Evolutionary conservation across 2,797 vertebrate species (phyloP), one percentile per base, ranked within the genome.

Genomic region (Urocyon cinereoargenteus): DNA sequence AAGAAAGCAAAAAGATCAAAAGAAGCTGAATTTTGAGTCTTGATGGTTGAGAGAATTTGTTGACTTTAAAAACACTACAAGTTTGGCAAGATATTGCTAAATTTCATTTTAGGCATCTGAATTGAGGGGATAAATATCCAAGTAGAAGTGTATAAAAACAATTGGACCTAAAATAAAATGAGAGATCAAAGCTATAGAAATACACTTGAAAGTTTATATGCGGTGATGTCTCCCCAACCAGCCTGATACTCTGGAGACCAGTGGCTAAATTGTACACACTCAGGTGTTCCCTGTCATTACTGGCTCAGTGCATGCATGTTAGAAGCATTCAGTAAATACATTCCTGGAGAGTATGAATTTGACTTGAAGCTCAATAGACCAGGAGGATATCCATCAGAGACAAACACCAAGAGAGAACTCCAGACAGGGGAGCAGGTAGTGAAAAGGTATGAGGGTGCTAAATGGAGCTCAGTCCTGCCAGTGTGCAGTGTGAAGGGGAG

Each of bases 81-180:
- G 45, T 86, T 91, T 95, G 64, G 55, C 21, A 79, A 72, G 15
- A 59, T 59, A 72, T 34, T 95, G 22, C 57, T 91, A 86, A 91
- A 51, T 86, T 87, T 86, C 59, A 53, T 72, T 86, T 83, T 51
- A 92, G 49, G 8, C 36, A 86, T 92, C n/a, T 92, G 62, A 57
- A 57, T 82, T 86, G 26, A 93, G 57, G 77, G 57, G 7, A 28
- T 82, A 82, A 90, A 68, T 59, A 88, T 82, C 21, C 31, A 64
- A 31, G 62, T 64, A 82, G 55, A 86, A 97, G 75, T 91, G 6
- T 64, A 78, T 81, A 66, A 89, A 91, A 86, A 34, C 9, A 91
- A 28, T 92, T 92, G 73, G 11, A 28, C 34, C 31, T 89, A 96
- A 95, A 31, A 70, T 82, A 24, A 97, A 51, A 62, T 51, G 26